Evolutionary conservation across 2,888 invertebrate genomes (phyloP), one percentile per base, ranked within the genome.

Genomic region (Anoplius nigerrimus): DNA sequence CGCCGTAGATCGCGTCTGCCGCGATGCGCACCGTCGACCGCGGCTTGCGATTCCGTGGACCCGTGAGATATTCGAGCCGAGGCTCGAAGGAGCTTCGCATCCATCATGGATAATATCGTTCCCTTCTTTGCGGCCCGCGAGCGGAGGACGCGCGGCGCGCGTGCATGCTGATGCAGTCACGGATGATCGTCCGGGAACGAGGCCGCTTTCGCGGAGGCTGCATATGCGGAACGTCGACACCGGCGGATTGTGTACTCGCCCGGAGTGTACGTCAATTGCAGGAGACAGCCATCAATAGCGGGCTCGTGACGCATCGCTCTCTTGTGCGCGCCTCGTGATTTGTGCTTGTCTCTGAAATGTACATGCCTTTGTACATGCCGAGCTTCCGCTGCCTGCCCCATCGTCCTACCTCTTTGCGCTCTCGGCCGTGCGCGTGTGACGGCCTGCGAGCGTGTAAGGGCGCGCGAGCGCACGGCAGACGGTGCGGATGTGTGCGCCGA

Each of bases 221-320:
- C 57, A 20, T n/a, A n/a, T 46, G 56, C 43, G 46, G 45, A 34
- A 11, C n/a, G 16, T 34, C 16, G 16, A 5, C 24, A 45, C 58
- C 24, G 22, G 21, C 45, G 42, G 61, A 56, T 56, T 20, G 56
- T 43, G 61, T 42, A 42, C 53, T 63, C 56, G 53, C 66, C 48
- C 56, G 64, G 54, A 66, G 61, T 57, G 61, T 60, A 76, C 74
- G 80, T 80, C 80, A 80, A 76, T 75, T 69, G 70, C 78, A 76
- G 80, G 71, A 75, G 80, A 80, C 80, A 80, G 78, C 75, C 76
- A 76, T 80, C 80, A 75, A 80, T 75, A 75, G 75, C 52, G 62
- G 58, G 62, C 67, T 42, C 68, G 71, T 73, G 76, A 78, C 75
- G 78, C 79, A 76, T 73, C 59, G 69, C 60, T 69, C 72, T 42